A percentile compares a stretch with the other conserved stretches of the same genome.
Evolutionary conservation across 2,113 vertebrate species (phyloP).

Genomic region (Nicator chloris): DNA sequence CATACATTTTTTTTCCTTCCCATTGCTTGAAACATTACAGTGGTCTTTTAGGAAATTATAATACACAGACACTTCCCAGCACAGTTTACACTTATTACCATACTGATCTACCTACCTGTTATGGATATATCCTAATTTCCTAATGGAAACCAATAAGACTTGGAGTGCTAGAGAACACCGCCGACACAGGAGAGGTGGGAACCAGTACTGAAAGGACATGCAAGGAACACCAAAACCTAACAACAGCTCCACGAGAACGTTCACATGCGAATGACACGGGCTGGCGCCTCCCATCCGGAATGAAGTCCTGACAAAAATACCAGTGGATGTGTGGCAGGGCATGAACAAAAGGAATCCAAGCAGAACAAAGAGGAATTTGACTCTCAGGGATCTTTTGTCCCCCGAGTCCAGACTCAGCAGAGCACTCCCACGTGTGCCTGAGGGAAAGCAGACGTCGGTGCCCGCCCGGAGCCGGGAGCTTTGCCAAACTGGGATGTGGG

Average conservation of each 20-base stretch:
- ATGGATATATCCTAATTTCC: slow-evolving; percentile 50
- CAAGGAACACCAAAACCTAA: slow-evolving; percentile 53
- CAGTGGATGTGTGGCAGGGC: slow-evolving; percentile 20
- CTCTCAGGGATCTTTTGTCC: background rate
- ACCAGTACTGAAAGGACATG: slow-evolving; percentile 61
- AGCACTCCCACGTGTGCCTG: background rate
- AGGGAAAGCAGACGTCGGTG: background rate
- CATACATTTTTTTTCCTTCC: slow-evolving; percentile 25
- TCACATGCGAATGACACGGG: slow-evolving; percentile 43
- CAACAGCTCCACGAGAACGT: slow-evolving; percentile 39
- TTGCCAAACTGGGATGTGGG: background rate
- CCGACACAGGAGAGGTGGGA: slow-evolving; percentile 47
- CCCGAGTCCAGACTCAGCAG: background rate
- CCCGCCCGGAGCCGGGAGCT: background rate
- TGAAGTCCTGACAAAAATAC: slow-evolving; percentile 16
- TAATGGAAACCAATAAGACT: slow-evolving; percentile 57
- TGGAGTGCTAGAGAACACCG: slow-evolving; percentile 51
- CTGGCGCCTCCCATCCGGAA: slow-evolving; percentile 26
- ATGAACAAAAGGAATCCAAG: background rate
- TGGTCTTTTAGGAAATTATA: slow-evolving; percentile 54
- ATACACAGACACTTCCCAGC: slow-evolving; percentile 60
- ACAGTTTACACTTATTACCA: slow-evolving; percentile 57
- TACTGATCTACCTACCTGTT: slow-evolving; percentile 18
- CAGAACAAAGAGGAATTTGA: slow-evolving; percentile 8
- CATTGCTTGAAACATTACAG: slow-evolving; percentile 59